Base-by-base conservation (phyloP, 2,113 vertebrate species). In the Carettochelys insculpta region DNA sequence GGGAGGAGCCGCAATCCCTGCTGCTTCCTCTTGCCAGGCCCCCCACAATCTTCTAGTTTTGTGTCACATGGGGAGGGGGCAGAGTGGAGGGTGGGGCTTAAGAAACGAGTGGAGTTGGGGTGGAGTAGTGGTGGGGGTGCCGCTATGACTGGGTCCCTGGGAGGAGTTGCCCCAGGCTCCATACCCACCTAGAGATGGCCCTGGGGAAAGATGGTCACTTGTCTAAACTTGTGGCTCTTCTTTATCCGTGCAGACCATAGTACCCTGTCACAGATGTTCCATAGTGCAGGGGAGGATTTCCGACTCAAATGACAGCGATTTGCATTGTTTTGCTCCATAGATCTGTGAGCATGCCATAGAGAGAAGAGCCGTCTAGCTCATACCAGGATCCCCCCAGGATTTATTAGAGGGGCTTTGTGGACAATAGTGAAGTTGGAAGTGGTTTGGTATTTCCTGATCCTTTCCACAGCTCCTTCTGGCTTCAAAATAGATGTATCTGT, bases 261-360 rank as follows among this genome's bases (percentile, higher is more conserved):
- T 3, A 16, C 8, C n/a, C 1, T 0, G 0, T 50, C 24, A 13
- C 54, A 3, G 1, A 1, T 56, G 2, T 1, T 89, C 43, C 25
- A 9, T 2, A 0, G 0, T 5, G 38, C 29, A 38, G 10, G 5
- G 43, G 16, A 89, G 22, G 6, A n/a, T 65, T 85, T 78, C 19
- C 58, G 58, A 47, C 31, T 2, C 41, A 41, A 1, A 14, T 53
- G 68, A 47, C 47, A 54, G 68, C 76, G n/a, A 4, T 8, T 82
- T 53, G 4, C 52, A 27, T 65, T 77, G 0, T 14, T 5, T n/a
- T 48, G 41, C 61, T 20, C 5, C 0, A 0, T 48, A 19, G 9
- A 31, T 78, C 71, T 0, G 6, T 4, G 8, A 1, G 52, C 80
- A 8, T 54, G 34, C n/a, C 77, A 77, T 29, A 54, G 8, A 48